Evolutionary conservation across 2,113 vertebrate species (phyloP), one percentile per base, ranked within the genome.

Genomic region (Vireo altiloquus): DNA sequence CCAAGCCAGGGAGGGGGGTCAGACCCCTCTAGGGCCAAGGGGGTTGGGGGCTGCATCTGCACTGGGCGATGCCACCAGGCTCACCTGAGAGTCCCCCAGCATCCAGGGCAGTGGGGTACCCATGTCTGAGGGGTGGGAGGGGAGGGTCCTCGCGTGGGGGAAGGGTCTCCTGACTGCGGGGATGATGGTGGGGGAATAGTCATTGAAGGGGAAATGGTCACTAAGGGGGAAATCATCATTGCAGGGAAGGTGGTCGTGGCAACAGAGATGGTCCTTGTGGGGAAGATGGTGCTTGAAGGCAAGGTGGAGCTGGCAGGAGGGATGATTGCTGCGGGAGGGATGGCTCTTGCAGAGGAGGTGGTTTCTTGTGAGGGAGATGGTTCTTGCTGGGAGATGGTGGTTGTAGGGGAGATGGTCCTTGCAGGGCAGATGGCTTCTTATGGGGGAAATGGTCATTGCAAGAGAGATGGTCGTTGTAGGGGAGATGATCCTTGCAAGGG

Each of bases 1-100:
- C 31, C 33, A 27, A 16, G 78, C n/a, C 44, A 4, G 17, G 19
- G n/a, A 61, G 64, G 50, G 31, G 56, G 13, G 7, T 35, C 63
- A 37, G 69, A 12, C 13, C 31, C 68, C 74, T 44, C 42, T 7
- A 37, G 31, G n/a, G 27, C 21, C n/a, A 2, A 31, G 52, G 50
- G 23, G 44, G 4, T 9, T 31, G 22, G 47, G 59, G 35, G 21
- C 46, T 54, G 72, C 2, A 3, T 10, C 56, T 2, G 0, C 1
- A 0, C 27, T 14, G 50, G 40, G 12, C 1, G 13, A 6, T 42
- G 66, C 33, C 20, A 1, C 12, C 2, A n/a, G 56, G 31, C 39
- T 44, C 13, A 20, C 6, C 40, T 15, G 81, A 61, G n/a, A 2
- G 5, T 1, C 4, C 54, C 6, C 17, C 28, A 3, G 1, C 15